Base-by-base conservation (phyloP, 2,888 invertebrate genomes). In the Chloroclystis v-ata region DNA sequence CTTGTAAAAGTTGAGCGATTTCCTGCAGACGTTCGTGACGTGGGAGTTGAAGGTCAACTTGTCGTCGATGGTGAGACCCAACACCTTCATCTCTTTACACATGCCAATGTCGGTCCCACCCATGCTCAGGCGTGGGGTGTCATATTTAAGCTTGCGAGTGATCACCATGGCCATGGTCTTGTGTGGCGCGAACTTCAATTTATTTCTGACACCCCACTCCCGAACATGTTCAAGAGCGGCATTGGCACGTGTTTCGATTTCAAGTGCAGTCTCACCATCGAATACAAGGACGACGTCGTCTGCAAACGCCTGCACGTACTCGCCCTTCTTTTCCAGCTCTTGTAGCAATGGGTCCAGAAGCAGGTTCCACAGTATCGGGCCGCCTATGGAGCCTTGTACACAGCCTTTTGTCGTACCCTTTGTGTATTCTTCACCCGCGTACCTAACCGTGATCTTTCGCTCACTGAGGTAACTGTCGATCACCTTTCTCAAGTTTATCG, bases 321-420 rank as follows among this genome's bases (percentile, higher is more conserved):
- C 13, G 7, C 16, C 16, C 13, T 16, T 33, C 13, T 13, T 3
- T 9, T 33, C 33, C 33, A 33, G 4, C 7, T 16, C 33, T 4
- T 33, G 14, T 12, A 57, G 37, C 4, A 54, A 39, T 1, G 54
- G 41, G 29, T 54, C 42, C 1, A 54, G 7, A 1, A 50, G 35
- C 0, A 54, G 37, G 29, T 54, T 51, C 54, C 54, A 54, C 0
- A 54, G 37, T 1, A 28, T 47, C 0, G 54, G 54, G 1, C 54
- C 54, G 0, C 51, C 43, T 2, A 50, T 47, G 1, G 54, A 54
- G 0, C 54, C 47, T 25, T 54, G 49, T 0, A 44, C 37, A 20
- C 41, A 46, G 0, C 51, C 51, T 13, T 49, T 49, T 4, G 5
- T 37, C 3, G 45, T 45, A 9, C 7, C n/a, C 12, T 7, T 33